Evolutionary conservation across 2,797 vertebrate species (phyloP), one percentile per base, ranked within the genome.

Genomic region (Darevskia mixta): DNA sequence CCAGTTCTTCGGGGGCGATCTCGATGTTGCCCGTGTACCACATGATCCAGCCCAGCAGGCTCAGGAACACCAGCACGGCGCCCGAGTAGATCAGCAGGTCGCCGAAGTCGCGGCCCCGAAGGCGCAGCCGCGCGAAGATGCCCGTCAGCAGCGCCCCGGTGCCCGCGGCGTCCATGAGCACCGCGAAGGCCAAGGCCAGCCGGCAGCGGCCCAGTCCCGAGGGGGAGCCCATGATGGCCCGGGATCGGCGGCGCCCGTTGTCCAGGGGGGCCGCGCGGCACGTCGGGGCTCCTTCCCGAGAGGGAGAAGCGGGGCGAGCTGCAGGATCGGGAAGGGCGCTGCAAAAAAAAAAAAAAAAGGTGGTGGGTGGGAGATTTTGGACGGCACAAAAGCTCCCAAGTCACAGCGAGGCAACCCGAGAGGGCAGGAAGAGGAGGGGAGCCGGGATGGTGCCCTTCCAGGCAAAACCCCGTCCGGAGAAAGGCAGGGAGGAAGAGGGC

Each of bases 1-100:
- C 97, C 1, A 93, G 95, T 64, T 97, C 96, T 45, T 95, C 96
- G 92, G 98, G 95, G n/a, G 96, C 95, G 78, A 98, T 98, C 90
- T 98, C 98, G 9, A 99, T 98, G 93, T 99, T 99, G 86, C 98
- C 98, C 0, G 98, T 99, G 96, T 99, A 99, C 98, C 98, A 99
- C 95, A 98, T 96, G 82, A 98, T 97, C 98, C 98, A 99, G 89
- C 97, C 98, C 0, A 97, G 97, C 92, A 98, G 95, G 83, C 98
- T 98, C 89, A 98, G 64, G 43, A 98, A 96, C 43, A 98, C 96
- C 79, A 99, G 96, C 88, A 98, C 96, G 25, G 97, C 98, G 2
- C 98, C 98, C 0, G 98, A 94, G 95, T 98, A 99, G 90, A 98
- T 98, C 87, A 98, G 95, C 83, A 99, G 94, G 94, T 99, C 98